Percentiles rank a stretch among this genome's conserved stretches.
Conservation (phyloP, 2,888 invertebrate species). For the Archaeoteleia sp. region DNA sequence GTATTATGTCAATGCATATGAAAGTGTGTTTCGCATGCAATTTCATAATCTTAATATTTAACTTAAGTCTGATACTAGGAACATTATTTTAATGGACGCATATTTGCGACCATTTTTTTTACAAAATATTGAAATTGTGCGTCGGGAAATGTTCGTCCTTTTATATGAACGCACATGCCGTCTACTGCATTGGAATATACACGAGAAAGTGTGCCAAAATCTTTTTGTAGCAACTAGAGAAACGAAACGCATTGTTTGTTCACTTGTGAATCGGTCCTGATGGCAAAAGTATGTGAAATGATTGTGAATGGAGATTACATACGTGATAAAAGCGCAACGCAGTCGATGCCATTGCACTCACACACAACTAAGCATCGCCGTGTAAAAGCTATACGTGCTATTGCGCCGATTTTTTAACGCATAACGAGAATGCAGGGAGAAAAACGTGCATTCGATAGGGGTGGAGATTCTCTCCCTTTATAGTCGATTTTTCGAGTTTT, state of each 20-base stretch:
- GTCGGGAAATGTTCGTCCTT: too few relatives aligned
- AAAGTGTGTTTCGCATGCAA: too few relatives aligned
- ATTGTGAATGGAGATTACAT: constrained; percentile 73
- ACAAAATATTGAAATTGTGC: too few relatives aligned
- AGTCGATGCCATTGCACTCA: constrained; percentile 43
- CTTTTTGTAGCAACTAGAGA: constrained; percentile 63
- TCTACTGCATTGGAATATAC: too few relatives aligned
- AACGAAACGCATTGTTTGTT: constrained; percentile 67
- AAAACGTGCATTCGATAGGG: constrained; percentile 63
- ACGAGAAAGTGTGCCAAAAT: constrained; percentile 64
- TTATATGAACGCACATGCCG: too few relatives aligned
- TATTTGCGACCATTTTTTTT: too few relatives aligned
- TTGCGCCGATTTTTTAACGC: constrained; percentile 58
- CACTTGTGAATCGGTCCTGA: constrained; percentile 71
- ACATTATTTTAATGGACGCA: too few relatives aligned
- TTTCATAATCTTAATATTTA: too few relatives aligned
- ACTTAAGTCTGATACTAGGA: too few relatives aligned
- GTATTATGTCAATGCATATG: too few relatives aligned
- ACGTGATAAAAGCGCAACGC: constrained; percentile 67
- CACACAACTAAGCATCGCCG: constrained; percentile 41
- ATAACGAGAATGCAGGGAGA: constrained; percentile 62
- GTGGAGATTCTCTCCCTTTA: constrained; percentile 67
- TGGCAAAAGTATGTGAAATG: constrained; percentile 74
- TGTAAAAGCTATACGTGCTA: constrained; percentile 57
- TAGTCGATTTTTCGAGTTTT: constrained; percentile 74